Conservation (phyloP, 2,888 invertebrate species). For the Hydrotaea diabolus region DNA sequence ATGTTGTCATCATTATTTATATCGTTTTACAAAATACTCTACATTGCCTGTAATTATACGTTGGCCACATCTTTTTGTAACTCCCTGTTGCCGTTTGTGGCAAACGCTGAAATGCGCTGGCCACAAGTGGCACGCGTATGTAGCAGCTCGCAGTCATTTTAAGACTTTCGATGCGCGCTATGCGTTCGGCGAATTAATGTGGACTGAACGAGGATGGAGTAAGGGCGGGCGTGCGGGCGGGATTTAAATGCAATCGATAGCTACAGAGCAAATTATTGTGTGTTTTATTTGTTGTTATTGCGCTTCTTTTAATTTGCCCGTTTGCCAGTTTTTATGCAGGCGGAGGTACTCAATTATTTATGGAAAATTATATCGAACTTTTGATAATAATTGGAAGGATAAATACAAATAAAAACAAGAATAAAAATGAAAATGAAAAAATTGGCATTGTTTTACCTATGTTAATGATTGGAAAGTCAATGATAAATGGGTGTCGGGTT, state of each 20-base stretch:
- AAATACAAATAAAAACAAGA: not conserved
- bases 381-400: not conserved
- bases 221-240: not conserved
- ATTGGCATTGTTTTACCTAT: not conserved
- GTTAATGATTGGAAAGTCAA: not conserved
- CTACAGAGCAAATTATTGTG: not conserved
- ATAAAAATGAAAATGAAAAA: too few species aligned
- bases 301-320: not conserved
- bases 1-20: conserved; percentile 31
- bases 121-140: not conserved
- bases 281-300: not conserved
- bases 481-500: too few species aligned
- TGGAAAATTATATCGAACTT: not conserved
- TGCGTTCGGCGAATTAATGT: too few species aligned
- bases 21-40: conserved; percentile 29
- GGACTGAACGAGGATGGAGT: too few species aligned
- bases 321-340: not conserved
- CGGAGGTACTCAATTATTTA: not conserved
- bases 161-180: too few species aligned
- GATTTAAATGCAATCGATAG: not conserved
- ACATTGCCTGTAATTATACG: not conserved
- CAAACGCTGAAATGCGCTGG: not conserved
- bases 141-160: not conserved
- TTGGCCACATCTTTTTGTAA: not conserved
- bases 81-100: not conserved